A percentile compares a stretch with the other conserved stretches of the same genome.
Evolutionary conservation across 2,113 vertebrate species (phyloP).

Genomic region (Tiliqua scincoides): DNA sequence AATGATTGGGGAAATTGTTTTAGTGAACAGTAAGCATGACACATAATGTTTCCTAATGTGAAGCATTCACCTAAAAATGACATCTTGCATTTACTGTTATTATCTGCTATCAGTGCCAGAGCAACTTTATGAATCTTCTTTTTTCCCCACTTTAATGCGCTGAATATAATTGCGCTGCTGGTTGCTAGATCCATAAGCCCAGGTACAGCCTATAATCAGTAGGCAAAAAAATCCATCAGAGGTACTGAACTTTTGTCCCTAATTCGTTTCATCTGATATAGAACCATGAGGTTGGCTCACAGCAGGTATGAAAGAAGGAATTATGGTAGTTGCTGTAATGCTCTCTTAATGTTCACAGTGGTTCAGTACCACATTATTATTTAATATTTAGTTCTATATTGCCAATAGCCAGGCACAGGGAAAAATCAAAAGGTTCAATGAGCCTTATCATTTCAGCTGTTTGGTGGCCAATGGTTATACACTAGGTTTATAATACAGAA

Average conservation of each 20-base stretch:
- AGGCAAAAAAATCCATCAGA: neutral
- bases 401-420: neutral
- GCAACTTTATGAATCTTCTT: neutral
- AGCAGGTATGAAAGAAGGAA: neutral
- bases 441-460: neutral
- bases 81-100: neutral
- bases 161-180: neutral
- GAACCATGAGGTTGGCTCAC: neutral
- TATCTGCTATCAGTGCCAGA: neutral
- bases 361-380: neutral
- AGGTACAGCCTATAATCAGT: neutral
- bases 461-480: neutral
- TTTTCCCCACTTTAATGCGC: conserved; percentile 17
- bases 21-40: neutral
- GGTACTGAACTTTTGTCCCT: neutral
- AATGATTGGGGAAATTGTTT: too few relatives aligned
- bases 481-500: conserved; percentile 1
- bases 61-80: neutral
- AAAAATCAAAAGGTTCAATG: fast-evolving
- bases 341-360: conserved; percentile 8
- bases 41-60: neutral
- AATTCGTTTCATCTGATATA: neutral
- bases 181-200: neutral
- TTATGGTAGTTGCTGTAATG: neutral
- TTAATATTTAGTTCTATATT: conserved; percentile 8